Evolutionary conservation across 2,888 invertebrate species (phyloP).

Genomic region (Carpatolechia fugitivella): DNA sequence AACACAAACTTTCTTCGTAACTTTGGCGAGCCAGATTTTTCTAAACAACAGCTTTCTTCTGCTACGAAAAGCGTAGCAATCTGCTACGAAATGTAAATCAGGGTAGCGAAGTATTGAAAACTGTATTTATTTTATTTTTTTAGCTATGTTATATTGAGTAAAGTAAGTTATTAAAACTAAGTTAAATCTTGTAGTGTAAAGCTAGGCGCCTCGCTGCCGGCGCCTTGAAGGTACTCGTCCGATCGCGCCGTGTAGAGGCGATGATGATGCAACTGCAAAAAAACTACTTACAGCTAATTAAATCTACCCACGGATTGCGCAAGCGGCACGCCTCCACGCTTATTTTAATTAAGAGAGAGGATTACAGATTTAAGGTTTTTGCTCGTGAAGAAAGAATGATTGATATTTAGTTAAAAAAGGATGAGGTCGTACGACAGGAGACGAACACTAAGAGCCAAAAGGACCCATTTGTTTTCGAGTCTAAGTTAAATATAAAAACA

Average conservation of each 20-base stretch:
- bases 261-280: constrained; percentile 64
- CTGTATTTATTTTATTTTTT: no score
- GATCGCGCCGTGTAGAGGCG: constrained; percentile 10
- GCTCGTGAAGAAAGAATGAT: not conserved
- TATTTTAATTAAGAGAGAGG: constrained; percentile 64
- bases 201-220: constrained; percentile 25
- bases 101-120: no score
- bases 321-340: constrained; percentile 61
- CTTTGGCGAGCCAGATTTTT: no score
- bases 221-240: constrained; percentile 16
- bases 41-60: no score
- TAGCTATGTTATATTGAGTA: no score
- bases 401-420: not conserved
- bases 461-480: no score
- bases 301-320: constrained; percentile 72
- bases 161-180: not conserved
- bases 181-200: not conserved
- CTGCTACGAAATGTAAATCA: no score
- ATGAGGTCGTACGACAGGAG: no score
- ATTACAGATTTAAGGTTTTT: constrained; percentile 26
- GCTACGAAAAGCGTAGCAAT: no score
- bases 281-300: constrained; percentile 71
- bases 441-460: no score
- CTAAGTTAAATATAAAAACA: no score
- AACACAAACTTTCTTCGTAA: no score